Evolutionary conservation across 2,888 invertebrate species (phyloP).

Genomic region (Phoenoteleia sp.): DNA sequence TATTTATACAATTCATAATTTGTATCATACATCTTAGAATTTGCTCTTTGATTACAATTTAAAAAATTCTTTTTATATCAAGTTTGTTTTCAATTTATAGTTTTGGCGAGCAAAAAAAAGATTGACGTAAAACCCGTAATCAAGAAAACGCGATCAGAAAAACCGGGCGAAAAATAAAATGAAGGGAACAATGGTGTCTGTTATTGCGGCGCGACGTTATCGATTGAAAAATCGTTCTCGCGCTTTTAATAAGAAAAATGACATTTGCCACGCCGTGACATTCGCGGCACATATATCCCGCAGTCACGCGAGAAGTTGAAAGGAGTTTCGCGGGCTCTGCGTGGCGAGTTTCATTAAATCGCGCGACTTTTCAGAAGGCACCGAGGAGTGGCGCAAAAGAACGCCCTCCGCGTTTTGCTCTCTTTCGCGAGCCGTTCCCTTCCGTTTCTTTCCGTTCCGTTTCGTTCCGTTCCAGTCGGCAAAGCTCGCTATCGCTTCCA

Average conservation of each 20-base stretch:
- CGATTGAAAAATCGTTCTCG: slow-evolving; percentile 38
- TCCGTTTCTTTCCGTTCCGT: slow-evolving; percentile 12
- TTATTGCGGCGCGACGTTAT: slow-evolving; percentile 20
- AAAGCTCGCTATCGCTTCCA: too few species aligned
- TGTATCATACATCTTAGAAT: too few species aligned
- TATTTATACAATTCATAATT: too few species aligned
- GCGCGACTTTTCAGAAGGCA: slow-evolving; percentile 53
- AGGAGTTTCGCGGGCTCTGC: slow-evolving; percentile 45
- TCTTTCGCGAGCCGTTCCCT: slow-evolving; percentile 44
- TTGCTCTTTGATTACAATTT: too few species aligned
- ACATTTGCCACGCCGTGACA: slow-evolving; percentile 37
- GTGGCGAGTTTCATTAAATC: slow-evolving; percentile 50
- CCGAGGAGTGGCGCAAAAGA: slow-evolving; percentile 84
- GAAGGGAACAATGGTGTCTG: slow-evolving; percentile 3
- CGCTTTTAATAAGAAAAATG: slow-evolving; percentile 42
- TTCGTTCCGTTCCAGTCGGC: slow-evolving; percentile 18
- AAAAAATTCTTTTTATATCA: too few species aligned
- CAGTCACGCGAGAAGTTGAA: slow-evolving; percentile 56
- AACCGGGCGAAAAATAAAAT: not conserved
- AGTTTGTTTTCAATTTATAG: too few species aligned
- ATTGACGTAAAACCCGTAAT: not conserved
- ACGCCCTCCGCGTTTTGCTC: slow-evolving; percentile 79
- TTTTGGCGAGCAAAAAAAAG: not conserved
- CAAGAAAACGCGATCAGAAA: slow-evolving; percentile 9
- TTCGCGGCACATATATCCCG: slow-evolving; percentile 17